These are phyloP conservation scores for Fistularia commersonii DNA, from an alignment of 2,797 vertebrate genomes.

Conservation along the genomic window DNA sequence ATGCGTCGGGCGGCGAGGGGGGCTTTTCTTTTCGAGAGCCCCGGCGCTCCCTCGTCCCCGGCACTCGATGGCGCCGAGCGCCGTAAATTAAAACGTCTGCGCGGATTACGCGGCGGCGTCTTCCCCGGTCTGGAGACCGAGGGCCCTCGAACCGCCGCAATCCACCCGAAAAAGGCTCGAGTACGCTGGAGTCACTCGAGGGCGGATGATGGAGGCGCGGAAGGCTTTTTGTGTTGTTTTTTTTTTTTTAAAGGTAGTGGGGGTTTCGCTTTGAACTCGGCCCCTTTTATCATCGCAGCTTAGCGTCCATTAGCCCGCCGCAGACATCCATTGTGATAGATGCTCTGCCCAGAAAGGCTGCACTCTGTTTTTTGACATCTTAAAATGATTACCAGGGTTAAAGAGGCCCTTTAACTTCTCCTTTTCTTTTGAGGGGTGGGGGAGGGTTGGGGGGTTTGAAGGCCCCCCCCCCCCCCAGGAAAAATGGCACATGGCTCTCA, in stretches of 20 bases:
- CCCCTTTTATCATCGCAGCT: slow-evolving; percentile 57
- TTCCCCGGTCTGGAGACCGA: no score
- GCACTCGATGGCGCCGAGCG: no score
- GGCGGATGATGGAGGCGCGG: no score
- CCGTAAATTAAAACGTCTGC: no score
- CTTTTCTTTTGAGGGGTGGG: not conserved
- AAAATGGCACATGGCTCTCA: slow-evolving; percentile 51
- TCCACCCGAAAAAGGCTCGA: no score
- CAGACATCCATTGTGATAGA: slow-evolving; percentile 60
- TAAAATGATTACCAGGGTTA: slow-evolving; percentile 65
- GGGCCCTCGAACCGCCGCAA: no score
- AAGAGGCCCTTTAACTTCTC: slow-evolving; percentile 55
- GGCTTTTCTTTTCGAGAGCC: no score
- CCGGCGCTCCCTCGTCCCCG: no score
- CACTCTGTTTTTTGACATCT: slow-evolving; percentile 53
- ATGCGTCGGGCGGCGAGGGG: no score
- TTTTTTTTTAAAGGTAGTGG: slow-evolving; percentile 57
- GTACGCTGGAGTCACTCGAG: no score
- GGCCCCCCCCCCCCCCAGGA: no score
- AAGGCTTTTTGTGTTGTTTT: slow-evolving; percentile 61
- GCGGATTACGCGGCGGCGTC: no score
- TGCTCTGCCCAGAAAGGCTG: slow-evolving; percentile 37
- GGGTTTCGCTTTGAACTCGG: slow-evolving; percentile 54
- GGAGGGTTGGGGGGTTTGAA: slow-evolving; percentile 21
- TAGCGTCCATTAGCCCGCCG: slow-evolving; percentile 54